These are phyloP conservation scores for Alcis repandata DNA, from an alignment of 2,888 invertebrate species.

Conservation along the genomic window DNA sequence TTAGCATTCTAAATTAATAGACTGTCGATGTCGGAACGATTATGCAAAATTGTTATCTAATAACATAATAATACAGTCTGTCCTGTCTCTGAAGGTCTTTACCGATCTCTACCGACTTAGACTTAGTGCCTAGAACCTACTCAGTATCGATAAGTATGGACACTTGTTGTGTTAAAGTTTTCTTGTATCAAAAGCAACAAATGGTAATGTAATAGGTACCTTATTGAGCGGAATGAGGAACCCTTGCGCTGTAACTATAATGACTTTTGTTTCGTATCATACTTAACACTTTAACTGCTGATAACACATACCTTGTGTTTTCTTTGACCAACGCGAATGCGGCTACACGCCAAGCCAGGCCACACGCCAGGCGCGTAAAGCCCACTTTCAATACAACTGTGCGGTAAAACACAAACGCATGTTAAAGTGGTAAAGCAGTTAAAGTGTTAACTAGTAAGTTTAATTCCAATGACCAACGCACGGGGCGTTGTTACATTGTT, in stretches of 20 bases:
- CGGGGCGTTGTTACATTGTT: neutral
- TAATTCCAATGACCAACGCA: slow-evolving; percentile 10
- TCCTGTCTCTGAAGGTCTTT: neutral
- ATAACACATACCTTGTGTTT: too few relatives aligned
- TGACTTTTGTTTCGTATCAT: neutral
- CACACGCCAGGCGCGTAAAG: too few relatives aligned
- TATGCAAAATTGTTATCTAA: slow-evolving; percentile 7
- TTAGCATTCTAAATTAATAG: slow-evolving; percentile 7
- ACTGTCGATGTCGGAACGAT: neutral
- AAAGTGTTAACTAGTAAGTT: neutral
- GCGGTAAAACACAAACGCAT: too few relatives aligned
- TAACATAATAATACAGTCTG: neutral
- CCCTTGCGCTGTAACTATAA: neutral
- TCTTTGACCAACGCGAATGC: too few relatives aligned
- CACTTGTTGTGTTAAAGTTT: neutral
- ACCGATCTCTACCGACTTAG: neutral
- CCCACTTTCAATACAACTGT: too few relatives aligned
- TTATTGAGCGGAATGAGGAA: neutral
- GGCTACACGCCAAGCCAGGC: too few relatives aligned
- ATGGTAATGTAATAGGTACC: too few relatives aligned
- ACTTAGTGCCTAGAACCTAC: neutral
- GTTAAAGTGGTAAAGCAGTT: too few relatives aligned
- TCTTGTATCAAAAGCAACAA: neutral
- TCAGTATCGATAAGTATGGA: too few relatives aligned
- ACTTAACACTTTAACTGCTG: too few relatives aligned